phyloP scores from a whole-genome alignment of 2,113 vertebrate species.

The Puntigrus tetrazona region DNA sequence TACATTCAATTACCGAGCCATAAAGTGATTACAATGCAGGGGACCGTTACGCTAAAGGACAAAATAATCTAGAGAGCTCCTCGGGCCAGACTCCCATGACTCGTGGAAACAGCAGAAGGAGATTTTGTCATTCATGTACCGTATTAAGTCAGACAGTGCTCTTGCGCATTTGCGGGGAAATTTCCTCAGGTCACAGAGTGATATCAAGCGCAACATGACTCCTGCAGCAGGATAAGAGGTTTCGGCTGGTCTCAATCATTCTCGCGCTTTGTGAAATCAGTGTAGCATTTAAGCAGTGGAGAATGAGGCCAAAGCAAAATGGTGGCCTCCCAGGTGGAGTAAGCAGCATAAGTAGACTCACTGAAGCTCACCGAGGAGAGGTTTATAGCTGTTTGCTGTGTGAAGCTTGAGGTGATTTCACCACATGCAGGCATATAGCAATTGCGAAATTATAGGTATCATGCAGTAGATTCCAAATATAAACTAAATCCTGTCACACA shows the following conservation, averaged over 20 bases:
- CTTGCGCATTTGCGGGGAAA: conserved; percentile 14
- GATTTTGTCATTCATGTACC: conserved; percentile 14
- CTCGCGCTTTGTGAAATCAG: conserved; percentile 13
- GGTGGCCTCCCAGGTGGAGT: conserved; percentile 9
- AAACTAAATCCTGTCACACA: neutral
- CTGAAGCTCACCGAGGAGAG: conserved; percentile 14
- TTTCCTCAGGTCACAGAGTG: conserved; percentile 12
- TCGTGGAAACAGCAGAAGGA: neutral
- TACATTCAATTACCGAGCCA: neutral
- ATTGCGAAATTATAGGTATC: neutral
- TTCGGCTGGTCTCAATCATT: conserved; percentile 25
- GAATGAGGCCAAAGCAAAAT: conserved; percentile 33
- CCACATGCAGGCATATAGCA: conserved; percentile 10
- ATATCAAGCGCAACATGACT: conserved; percentile 30
- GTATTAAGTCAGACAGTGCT: conserved; percentile 22
- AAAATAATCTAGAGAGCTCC: neutral
- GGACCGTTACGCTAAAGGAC: neutral
- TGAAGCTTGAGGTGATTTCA: neutral
- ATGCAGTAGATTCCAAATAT: neutral
- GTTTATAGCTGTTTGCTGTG: conserved; percentile 19
- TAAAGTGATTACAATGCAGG: conserved; percentile 27
- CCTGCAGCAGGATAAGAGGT: conserved; percentile 20
- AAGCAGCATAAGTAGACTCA: conserved; percentile 13
- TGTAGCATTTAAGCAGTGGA: conserved; percentile 23
- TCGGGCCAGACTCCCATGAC: neutral